Evolutionary conservation across 2,888 invertebrate species (phyloP).

Genomic region (Chloroclysta siterata): DNA sequence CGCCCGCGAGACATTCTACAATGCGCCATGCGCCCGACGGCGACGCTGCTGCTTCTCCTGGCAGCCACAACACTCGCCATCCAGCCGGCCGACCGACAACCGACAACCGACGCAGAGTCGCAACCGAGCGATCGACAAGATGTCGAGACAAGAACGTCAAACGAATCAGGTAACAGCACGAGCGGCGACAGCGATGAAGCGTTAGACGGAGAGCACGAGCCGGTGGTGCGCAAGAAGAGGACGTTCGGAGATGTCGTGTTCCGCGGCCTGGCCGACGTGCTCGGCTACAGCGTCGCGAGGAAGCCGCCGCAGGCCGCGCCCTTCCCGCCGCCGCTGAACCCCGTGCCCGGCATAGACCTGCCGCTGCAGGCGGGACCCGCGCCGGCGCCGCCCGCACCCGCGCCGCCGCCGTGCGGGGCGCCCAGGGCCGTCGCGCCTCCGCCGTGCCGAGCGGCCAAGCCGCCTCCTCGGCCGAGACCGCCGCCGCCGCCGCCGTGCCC

Average conservation of each 20-base stretch:
- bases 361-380: slow-evolving; percentile 64
- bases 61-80: slow-evolving; percentile 46
- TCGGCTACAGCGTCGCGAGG: slow-evolving; percentile 74
- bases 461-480: slow-evolving; percentile 47
- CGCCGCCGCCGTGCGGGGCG: slow-evolving; percentile 44
- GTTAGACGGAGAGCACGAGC: slow-evolving; percentile 62
- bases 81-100: slow-evolving; percentile 17
- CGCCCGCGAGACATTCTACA: slow-evolving; percentile 68
- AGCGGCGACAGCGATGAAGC: slow-evolving; percentile 47
- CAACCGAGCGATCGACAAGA: slow-evolving; percentile 39
- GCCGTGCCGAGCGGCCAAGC: slow-evolving; percentile 21
- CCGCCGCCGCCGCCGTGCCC: slow-evolving; percentile 57
- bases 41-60: slow-evolving; percentile 55
- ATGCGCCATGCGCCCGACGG: slow-evolving; percentile 73
- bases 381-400: slow-evolving; percentile 47
- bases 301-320: slow-evolving; percentile 63
- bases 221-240: slow-evolving; percentile 76
- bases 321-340: slow-evolving; percentile 76
- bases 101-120: slow-evolving; percentile 8
- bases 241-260: slow-evolving; percentile 82
- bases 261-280: slow-evolving; percentile 78
- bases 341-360: slow-evolving; percentile 72
- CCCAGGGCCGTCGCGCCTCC: slow-evolving; percentile 37
- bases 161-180: slow-evolving; percentile 39
- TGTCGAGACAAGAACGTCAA: slow-evolving; percentile 21